These are phyloP conservation scores for Mesembrinibis cayennensis DNA, from an alignment of 2,113 vertebrate species.

Conservation along the genomic window DNA sequence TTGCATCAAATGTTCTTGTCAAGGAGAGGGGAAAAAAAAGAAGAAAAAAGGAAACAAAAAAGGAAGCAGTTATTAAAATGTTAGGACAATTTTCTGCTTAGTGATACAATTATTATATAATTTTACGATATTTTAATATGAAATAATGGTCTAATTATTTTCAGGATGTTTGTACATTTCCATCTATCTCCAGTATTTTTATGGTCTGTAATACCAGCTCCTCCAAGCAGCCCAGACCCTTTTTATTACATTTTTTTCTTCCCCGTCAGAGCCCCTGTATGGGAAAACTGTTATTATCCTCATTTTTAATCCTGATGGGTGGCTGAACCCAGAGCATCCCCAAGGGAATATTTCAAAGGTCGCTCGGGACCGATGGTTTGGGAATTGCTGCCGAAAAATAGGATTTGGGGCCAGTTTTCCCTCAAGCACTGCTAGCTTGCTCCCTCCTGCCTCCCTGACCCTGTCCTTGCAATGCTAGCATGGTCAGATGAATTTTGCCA, in stretches of 20 bases:
- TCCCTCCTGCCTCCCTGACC: background rate
- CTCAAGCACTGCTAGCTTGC: fast-evolving
- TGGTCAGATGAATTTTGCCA: fast-evolving
- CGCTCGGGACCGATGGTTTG: fast-evolving
- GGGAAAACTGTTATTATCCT: background rate
- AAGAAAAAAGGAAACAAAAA: no score
- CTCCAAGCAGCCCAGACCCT: background rate
- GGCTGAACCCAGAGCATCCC: background rate
- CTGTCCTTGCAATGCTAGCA: fast-evolving
- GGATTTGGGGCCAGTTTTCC: background rate
- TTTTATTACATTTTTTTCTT: background rate
- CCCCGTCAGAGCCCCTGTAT: background rate
- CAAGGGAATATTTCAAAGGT: background rate
- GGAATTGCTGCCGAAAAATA: background rate
- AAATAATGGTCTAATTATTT: background rate
- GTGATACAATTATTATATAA: background rate
- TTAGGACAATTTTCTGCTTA: background rate
- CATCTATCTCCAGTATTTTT: background rate
- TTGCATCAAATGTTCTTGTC: no score
- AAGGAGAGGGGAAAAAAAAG: no score
- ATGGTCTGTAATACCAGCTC: background rate
- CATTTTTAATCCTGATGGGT: background rate
- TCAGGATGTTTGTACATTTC: background rate
- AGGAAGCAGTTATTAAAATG: background rate
- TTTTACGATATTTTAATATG: background rate